A percentile compares a stretch with the other conserved stretches of the same genome.
phyloP scores from a whole-genome alignment of 1,140 invertebrate species.

The Aphelenchoides avenae region DNA sequence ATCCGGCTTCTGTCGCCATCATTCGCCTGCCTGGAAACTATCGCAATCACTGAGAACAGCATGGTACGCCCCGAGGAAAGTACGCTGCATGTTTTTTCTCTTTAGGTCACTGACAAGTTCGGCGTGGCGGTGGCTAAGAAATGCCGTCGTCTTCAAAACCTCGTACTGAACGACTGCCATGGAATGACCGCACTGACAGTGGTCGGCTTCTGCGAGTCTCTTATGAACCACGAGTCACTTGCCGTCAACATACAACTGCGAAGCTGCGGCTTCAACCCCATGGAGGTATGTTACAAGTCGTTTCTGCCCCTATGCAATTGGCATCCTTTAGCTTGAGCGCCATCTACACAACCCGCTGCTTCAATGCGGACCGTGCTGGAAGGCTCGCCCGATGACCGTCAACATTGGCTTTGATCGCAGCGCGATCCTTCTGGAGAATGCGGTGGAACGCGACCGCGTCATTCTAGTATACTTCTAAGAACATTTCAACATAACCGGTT shows the following conservation, averaged over 20 bases:
- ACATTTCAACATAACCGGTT: no score
- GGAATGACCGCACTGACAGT: conserved; percentile 7
- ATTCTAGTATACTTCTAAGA: conserved; percentile 11
- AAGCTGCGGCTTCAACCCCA: conserved; percentile 9
- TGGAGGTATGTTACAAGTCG: not conserved
- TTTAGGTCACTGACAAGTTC: conserved; percentile 19
- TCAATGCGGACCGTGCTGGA: conserved; percentile 11
- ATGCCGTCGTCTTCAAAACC: conserved; percentile 9
- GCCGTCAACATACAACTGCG: conserved; percentile 2
- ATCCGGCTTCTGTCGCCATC: conserved; percentile 8
- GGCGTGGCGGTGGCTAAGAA: conserved; percentile 12
- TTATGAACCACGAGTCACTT: conserved; percentile 2
- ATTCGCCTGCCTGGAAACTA: conserved; percentile 7
- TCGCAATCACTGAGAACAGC: not conserved
- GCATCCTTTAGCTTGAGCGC: conserved; percentile 13
- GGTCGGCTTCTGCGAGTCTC: conserved; percentile 8
- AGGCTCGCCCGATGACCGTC: conserved; percentile 1
- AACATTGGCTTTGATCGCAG: conserved; percentile 13
- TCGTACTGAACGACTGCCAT: conserved; percentile 9
- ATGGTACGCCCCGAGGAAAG: conserved; percentile 1
- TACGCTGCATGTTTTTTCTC: not conserved
- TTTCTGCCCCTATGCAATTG: conserved; percentile 1
- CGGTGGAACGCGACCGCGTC: conserved; percentile 4
- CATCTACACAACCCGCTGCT: conserved; percentile 9
- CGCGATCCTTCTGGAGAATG: conserved; percentile 9